Evolutionary conservation across 2,888 invertebrate species (phyloP).

Genomic region (Apeira syringaria): DNA sequence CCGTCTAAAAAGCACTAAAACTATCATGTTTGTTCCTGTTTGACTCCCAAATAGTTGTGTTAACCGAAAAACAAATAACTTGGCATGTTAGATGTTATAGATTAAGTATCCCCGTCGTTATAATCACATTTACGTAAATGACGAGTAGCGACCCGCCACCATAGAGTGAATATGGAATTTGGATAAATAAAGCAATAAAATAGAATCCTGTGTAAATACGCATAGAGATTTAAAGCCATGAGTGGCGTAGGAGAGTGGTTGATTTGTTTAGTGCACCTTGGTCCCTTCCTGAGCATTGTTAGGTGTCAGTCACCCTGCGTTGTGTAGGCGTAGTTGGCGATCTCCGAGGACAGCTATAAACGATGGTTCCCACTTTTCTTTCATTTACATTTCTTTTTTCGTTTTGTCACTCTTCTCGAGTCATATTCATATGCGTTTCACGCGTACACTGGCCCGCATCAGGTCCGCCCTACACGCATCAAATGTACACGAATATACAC

Average conservation of each 20-base stretch:
- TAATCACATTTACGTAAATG: conserved; percentile 41
- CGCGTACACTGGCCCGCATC: conserved; percentile 58
- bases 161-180: conserved; percentile 61
- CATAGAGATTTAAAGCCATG: conserved; percentile 39
- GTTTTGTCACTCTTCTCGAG: conserved; percentile 64
- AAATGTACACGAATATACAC: conserved; percentile 65
- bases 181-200: conserved; percentile 35
- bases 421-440: conserved; percentile 79
- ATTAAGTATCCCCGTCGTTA: conserved; percentile 50
- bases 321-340: conserved; percentile 62
- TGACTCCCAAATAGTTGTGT: conserved; percentile 65
- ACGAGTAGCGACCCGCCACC: conserved; percentile 62
- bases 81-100: conserved; percentile 71
- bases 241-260: conserved; percentile 43
- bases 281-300: conserved; percentile 48
- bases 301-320: conserved; percentile 60
- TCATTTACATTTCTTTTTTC: conserved; percentile 49
- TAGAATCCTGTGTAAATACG: conserved; percentile 35
- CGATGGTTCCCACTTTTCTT: conserved; percentile 53
- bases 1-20: conserved; percentile 40
- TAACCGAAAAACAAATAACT: conserved; percentile 45
- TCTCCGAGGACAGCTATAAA: conserved; percentile 61
- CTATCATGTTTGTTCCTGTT: conserved; percentile 56
- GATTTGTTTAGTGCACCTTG: conserved; percentile 46
- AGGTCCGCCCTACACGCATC: conserved; percentile 59